Conservation (phyloP, 2,113 vertebrate species). For the Osmerus mordax region DNA sequence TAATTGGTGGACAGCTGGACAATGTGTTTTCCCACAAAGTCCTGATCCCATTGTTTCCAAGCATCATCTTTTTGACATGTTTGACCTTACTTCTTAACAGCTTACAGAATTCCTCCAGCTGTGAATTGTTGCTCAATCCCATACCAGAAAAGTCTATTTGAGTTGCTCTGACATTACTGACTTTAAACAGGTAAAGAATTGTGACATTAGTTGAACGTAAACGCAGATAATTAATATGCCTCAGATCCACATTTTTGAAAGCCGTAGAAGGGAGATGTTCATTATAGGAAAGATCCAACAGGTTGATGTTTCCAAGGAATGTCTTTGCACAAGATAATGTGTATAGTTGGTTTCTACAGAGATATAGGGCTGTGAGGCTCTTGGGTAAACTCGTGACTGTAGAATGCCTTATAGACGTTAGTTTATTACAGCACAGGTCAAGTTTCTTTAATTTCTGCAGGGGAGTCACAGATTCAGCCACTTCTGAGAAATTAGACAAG, state of each 20-base stretch:
- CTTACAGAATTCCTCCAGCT: slow-evolving; percentile 30
- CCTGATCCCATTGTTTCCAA: slow-evolving; percentile 29
- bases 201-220: slow-evolving; percentile 63
- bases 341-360: slow-evolving; percentile 59
- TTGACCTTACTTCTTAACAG: slow-evolving; percentile 23
- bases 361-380: slow-evolving; percentile 32
- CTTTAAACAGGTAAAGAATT: slow-evolving; percentile 53
- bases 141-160: slow-evolving; percentile 62
- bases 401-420: slow-evolving; percentile 36
- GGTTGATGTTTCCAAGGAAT: slow-evolving; percentile 37
- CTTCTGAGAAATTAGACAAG: slow-evolving; percentile 38
- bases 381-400: slow-evolving; percentile 26
- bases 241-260: slow-evolving; percentile 42
- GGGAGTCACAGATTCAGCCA: slow-evolving; percentile 39
- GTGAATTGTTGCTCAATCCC: neutral
- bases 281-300: slow-evolving; percentile 65
- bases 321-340: slow-evolving; percentile 23
- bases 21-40: fast-evolving
- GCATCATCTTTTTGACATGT: slow-evolving; percentile 24
- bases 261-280: neutral
- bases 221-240: slow-evolving; percentile 42
- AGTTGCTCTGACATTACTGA: slow-evolving; percentile 48
- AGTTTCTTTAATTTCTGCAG: slow-evolving; percentile 46
- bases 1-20: slow-evolving; percentile 33
- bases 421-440: slow-evolving; percentile 61